phyloP scores from a whole-genome alignment of 2,888 invertebrate species.

The Pardosa pseudoannulata region DNA sequence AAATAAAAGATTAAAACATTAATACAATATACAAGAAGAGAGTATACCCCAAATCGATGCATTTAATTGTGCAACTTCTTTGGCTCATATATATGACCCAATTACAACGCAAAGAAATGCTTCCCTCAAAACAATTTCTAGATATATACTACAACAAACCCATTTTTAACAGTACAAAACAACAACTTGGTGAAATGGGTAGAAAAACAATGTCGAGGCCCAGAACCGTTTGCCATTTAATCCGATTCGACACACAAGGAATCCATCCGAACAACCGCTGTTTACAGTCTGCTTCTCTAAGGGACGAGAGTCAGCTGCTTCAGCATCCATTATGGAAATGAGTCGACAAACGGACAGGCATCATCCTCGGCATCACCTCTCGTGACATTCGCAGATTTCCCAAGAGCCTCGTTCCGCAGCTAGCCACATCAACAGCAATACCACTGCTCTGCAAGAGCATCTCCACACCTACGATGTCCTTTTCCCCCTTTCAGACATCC shows the following conservation, averaged over 20 bases:
- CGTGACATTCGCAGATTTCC: conserved; percentile 69
- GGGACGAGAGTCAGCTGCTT: conserved; percentile 7
- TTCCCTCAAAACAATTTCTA: no score
- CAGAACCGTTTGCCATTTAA: neutral
- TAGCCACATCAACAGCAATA: conserved; percentile 48
- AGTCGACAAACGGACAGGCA: conserved; percentile 37
- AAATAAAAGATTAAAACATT: no score
- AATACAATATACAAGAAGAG: no score
- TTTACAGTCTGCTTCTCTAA: no score
- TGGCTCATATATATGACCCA: no score
- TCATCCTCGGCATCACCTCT: conserved; percentile 64
- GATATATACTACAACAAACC: no score
- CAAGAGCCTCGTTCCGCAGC: conserved; percentile 42
- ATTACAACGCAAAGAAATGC: no score
- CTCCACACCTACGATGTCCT: conserved; percentile 56
- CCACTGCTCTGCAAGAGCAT: conserved; percentile 52
- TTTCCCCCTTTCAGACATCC: conserved; percentile 51
- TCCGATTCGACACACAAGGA: neutral
- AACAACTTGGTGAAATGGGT: no score
- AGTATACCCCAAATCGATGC: no score
- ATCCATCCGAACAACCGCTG: neutral
- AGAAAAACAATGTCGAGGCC: neutral
- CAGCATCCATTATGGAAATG: conserved; percentile 69
- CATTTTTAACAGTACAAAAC: no score
- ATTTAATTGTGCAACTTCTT: no score